These are phyloP conservation scores for Drymonia ruficornis DNA, from an alignment of 2,888 invertebrate species.

Conservation along the genomic window DNA sequence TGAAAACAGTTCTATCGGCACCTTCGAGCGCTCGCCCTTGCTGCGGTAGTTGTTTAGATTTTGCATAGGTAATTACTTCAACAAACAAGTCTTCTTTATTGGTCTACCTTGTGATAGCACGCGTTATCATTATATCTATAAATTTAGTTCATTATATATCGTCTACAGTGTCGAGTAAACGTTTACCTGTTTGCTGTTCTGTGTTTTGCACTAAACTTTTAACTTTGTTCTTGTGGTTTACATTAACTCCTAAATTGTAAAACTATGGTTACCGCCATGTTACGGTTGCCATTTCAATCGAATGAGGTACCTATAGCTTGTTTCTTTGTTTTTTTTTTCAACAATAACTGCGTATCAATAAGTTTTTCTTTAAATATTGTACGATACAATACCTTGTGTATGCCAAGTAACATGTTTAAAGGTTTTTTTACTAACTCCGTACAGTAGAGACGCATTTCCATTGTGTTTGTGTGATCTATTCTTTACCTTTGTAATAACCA, in stretches of 20 bases:
- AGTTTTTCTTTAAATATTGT: constrained; percentile 3
- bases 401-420: background rate
- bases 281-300: constrained; percentile 62
- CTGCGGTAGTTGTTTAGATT: constrained; percentile 18
- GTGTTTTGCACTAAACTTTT: constrained; percentile 32
- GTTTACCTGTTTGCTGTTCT: constrained; percentile 54
- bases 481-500: background rate
- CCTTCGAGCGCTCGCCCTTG: background rate
- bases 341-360: background rate
- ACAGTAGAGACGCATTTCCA: background rate
- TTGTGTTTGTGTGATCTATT: constrained; percentile 1
- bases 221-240: constrained; percentile 6
- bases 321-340: constrained; percentile 12
- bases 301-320: constrained; percentile 52
- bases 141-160: constrained; percentile 68
- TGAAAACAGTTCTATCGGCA: background rate
- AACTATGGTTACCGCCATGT: constrained; percentile 43
- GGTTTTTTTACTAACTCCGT: background rate
- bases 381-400: constrained; percentile 10
- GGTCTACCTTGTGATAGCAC: constrained; percentile 69
- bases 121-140: constrained; percentile 77
- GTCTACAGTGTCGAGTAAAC: constrained; percentile 62
- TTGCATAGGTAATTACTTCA: constrained; percentile 16
- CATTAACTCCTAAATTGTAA: constrained; percentile 6
- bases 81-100: constrained; percentile 43